Evolutionary conservation across 2,888 invertebrate species (phyloP).

Genomic region (Eurytoma californica): DNA sequence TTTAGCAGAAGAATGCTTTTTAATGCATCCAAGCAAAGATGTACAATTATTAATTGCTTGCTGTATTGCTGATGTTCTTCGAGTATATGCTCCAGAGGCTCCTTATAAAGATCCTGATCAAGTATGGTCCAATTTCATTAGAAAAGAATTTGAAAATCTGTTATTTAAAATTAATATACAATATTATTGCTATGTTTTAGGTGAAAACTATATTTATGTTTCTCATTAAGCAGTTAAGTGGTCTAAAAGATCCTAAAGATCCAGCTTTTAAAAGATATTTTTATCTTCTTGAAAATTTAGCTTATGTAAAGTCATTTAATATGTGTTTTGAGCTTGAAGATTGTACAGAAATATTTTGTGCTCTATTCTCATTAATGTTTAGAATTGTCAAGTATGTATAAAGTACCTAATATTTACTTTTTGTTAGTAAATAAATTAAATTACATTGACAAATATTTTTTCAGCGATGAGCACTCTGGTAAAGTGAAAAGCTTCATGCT

Average conservation of each 20-base stretch:
- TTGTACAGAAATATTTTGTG: constrained; percentile 97
- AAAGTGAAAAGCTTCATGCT: constrained; percentile 98
- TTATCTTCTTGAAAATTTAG: constrained; percentile 96
- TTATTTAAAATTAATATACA: constrained; percentile 15
- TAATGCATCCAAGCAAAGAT: constrained; percentile 92
- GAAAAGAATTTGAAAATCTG: constrained; percentile 8
- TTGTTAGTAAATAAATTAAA: neutral
- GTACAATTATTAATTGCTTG: constrained; percentile 96
- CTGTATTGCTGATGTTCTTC: constrained; percentile 96
- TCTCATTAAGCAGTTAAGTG: constrained; percentile 93
- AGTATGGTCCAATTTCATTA: constrained; percentile 75
- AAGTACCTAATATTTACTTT: neutral
- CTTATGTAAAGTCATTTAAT: constrained; percentile 98
- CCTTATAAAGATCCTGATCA: constrained; percentile 97
- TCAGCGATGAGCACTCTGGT: constrained; percentile 94
- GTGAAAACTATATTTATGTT: constrained; percentile 92
- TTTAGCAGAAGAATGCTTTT: constrained; percentile 93
- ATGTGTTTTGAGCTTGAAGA: constrained; percentile 99
- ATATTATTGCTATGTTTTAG: constrained; percentile 63
- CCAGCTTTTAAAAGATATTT: constrained; percentile 98
- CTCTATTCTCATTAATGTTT: constrained; percentile 94
- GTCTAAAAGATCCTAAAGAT: constrained; percentile 96
- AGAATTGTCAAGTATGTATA: constrained; percentile 93
- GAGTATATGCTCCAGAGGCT: constrained; percentile 98
- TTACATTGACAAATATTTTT: constrained; percentile 25